Evolutionary conservation across 2,797 vertebrate species (phyloP).

Genomic region (Philypnodon macrostomus): DNA sequence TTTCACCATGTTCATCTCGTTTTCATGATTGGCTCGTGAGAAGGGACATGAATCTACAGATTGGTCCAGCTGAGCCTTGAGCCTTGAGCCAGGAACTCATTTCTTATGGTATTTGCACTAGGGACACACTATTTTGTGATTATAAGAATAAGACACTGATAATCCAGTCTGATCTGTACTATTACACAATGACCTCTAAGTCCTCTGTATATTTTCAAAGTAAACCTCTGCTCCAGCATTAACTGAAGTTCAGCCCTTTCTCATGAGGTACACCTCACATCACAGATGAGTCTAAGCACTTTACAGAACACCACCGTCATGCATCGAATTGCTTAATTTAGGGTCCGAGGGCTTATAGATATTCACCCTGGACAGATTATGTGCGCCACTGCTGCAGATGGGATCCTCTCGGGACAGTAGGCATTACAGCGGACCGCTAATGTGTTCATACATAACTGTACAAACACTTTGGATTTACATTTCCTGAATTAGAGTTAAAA

Average conservation of each 20-base stretch:
- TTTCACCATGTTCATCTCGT: too few relatives aligned
- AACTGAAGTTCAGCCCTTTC: neutral
- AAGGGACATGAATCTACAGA: neutral
- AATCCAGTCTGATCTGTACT: constrained; percentile 7
- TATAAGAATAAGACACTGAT: constrained; percentile 1
- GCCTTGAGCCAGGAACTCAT: constrained; percentile 2
- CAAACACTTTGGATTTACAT: constrained; percentile 41
- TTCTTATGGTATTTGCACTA: constrained; percentile 18
- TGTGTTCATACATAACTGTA: constrained; percentile 19
- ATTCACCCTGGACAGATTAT: constrained; percentile 50
- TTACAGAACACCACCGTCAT: constrained; percentile 37
- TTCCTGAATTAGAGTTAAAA: constrained; percentile 51
- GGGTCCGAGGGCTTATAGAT: constrained; percentile 21
- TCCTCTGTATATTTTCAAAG: neutral
- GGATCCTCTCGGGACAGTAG: constrained; percentile 14
- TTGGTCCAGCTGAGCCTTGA: neutral
- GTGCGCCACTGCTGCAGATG: constrained; percentile 30
- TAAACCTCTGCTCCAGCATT: constrained; percentile 2
- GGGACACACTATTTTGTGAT: constrained; percentile 12
- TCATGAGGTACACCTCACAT: constrained; percentile 29
- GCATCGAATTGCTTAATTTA: constrained; percentile 35
- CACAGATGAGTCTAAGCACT: constrained; percentile 40
- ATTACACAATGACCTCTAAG: constrained; percentile 12
- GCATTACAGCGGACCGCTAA: constrained; percentile 38
- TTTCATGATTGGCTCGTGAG: too few relatives aligned